Percentiles rank a stretch among this genome's conserved stretches.
phyloP scores from a whole-genome alignment of 2,888 invertebrate species.

The Atrina japonica region DNA sequence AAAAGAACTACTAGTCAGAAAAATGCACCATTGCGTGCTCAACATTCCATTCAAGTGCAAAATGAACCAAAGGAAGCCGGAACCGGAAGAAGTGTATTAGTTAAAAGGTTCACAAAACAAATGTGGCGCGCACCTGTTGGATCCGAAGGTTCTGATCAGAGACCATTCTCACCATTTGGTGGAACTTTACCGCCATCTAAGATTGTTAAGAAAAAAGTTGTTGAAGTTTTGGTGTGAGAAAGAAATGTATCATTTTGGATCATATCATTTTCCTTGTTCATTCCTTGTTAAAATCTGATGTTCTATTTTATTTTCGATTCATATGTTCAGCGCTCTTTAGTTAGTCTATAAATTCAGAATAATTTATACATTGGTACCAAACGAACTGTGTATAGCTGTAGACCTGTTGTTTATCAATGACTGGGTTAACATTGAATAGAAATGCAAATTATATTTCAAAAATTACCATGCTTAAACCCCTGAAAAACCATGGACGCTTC shows the following conservation, averaged over 20 bases:
- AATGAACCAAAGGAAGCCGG: conserved; percentile 22
- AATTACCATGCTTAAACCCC: too few relatives aligned
- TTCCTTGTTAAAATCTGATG: too few relatives aligned
- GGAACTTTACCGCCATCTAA: conserved; percentile 61
- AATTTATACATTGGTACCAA: too few relatives aligned
- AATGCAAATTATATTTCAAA: too few relatives aligned
- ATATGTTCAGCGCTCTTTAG: too few relatives aligned
- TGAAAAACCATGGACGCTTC: too few relatives aligned
- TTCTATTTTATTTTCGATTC: too few relatives aligned
- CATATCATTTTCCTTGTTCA: too few relatives aligned
- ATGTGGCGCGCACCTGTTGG: conserved; percentile 64
- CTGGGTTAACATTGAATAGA: too few relatives aligned
- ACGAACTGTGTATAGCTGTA: too few relatives aligned
- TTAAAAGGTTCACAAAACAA: conserved; percentile 49
- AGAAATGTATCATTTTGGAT: not conserved
- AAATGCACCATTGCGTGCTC: conserved; percentile 56
- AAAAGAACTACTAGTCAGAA: conserved; percentile 42
- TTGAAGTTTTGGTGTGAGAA: conserved; percentile 44
- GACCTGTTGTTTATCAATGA: too few relatives aligned
- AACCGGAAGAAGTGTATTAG: conserved; percentile 32
- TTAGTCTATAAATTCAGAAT: too few relatives aligned
- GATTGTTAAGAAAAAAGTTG: conserved; percentile 54
- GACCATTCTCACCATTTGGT: conserved; percentile 65
- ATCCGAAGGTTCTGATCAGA: conserved; percentile 52
- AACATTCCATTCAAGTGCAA: conserved; percentile 48